phyloP scores from a whole-genome alignment of 92 coral and sea anemone genomes.

The Heliopora coerulea region DNA sequence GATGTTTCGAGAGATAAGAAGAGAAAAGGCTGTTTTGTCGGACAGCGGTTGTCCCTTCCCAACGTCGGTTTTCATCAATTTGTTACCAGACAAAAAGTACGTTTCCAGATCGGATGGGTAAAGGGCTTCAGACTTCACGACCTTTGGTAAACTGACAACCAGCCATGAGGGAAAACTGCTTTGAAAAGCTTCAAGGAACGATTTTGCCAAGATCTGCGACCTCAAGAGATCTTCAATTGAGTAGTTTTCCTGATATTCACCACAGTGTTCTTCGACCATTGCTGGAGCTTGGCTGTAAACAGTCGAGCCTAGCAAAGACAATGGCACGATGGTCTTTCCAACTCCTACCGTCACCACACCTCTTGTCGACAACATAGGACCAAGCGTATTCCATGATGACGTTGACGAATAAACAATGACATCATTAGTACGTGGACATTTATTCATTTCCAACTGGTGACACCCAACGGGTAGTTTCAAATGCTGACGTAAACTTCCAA shows the following conservation, averaged over 20 bases:
- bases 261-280: neutral
- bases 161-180: conserved; percentile 66
- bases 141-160: conserved; percentile 32
- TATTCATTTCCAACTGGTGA: conserved; percentile 25
- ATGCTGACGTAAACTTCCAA: neutral
- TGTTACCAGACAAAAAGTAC: conserved; percentile 49
- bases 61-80: conserved; percentile 35
- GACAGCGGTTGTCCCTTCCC: conserved; percentile 46
- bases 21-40: conserved; percentile 49
- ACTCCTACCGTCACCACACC: conserved; percentile 49
- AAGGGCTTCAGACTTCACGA: conserved; percentile 7
- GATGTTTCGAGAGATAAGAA: conserved; percentile 47
- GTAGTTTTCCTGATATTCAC: neutral
- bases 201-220: conserved; percentile 32
- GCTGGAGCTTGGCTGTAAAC: neutral
- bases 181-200: conserved; percentile 45
- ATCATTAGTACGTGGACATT: conserved; percentile 39
- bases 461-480: conserved; percentile 54
- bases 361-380: conserved; percentile 32
- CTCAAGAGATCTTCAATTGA: neutral
- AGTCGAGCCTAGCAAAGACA: conserved; percentile 51
- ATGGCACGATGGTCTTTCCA: conserved; percentile 36
- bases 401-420: conserved; percentile 58
- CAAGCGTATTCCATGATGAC: conserved; percentile 45
- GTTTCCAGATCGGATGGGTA: conserved; percentile 34